These are phyloP conservation scores for Ctenoplectra terminalis DNA, from an alignment of 1,140 invertebrate genomes.

Conservation along the genomic window DNA sequence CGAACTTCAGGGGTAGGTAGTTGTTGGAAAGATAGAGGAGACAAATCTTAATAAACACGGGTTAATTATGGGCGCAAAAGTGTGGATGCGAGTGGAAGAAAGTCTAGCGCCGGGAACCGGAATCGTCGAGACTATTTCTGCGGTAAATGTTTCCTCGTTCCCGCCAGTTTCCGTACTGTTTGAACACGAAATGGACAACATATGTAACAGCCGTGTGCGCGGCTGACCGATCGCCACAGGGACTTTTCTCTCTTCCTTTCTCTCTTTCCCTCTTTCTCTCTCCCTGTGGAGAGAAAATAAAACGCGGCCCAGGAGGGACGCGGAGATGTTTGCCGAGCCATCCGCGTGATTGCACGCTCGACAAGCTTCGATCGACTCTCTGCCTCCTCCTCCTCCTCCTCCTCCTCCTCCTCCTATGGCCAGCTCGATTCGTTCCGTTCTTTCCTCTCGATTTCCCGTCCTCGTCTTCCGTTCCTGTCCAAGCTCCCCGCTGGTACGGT, in stretches of 20 bases:
- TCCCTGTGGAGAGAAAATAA: slow-evolving; percentile 33
- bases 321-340: slow-evolving; percentile 68
- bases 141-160: slow-evolving; percentile 38
- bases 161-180: slow-evolving; percentile 66
- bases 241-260: slow-evolving; percentile 13
- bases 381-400: slow-evolving; percentile 28
- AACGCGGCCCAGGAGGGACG: slow-evolving; percentile 41
- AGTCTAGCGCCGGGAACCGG: neutral
- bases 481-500: slow-evolving; percentile 2
- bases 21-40: too few species aligned
- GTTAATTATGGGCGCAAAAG: neutral
- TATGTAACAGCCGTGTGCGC: slow-evolving; percentile 74
- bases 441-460: slow-evolving; percentile 40
- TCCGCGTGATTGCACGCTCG: slow-evolving; percentile 65
- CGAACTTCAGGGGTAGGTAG: too few species aligned
- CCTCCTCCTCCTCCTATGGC: too few species aligned
- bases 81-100: neutral
- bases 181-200: slow-evolving; percentile 79
- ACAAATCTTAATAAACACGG: neutral
- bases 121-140: neutral
- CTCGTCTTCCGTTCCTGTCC: too few species aligned
- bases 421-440: slow-evolving; percentile 32
- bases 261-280: neutral
- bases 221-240: slow-evolving; percentile 68
- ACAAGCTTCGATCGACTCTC: slow-evolving; percentile 60